A percentile compares a stretch with the other conserved stretches of the same genome.
Conservation (phyloP, 2,797 vertebrate species). For the Linurgus olivaceus region DNA sequence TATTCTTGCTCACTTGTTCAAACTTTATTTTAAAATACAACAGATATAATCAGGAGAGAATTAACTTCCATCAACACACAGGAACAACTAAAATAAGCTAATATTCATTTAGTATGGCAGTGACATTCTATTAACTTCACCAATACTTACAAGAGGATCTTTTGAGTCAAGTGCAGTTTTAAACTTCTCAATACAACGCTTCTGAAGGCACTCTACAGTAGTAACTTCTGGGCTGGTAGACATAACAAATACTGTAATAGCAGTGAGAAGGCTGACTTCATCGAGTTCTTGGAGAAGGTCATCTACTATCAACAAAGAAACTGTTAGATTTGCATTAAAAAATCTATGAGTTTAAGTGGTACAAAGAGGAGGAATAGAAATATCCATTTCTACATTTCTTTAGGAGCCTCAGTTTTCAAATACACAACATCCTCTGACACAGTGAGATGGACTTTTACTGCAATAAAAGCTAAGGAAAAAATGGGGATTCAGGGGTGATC, state of each 20-base stretch:
- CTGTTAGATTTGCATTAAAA: not conserved
- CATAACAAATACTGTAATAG: slow-evolving; percentile 86
- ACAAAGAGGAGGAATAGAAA: not conserved
- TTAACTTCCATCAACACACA: not conserved
- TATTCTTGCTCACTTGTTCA: not conserved
- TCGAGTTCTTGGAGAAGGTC: slow-evolving; percentile 70
- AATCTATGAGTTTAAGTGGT: not conserved
- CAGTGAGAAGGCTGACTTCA: slow-evolving; percentile 83
- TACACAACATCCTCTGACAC: not conserved
- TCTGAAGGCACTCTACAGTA: slow-evolving; percentile 78
- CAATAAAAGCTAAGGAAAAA: not conserved
- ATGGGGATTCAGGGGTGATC: not conserved
- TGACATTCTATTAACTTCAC: not conserved
- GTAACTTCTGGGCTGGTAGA: slow-evolving; percentile 85
- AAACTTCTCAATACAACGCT: slow-evolving; percentile 83
- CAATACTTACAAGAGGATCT: slow-evolving; percentile 82
- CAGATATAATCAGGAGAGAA: not conserved
- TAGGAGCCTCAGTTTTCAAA: not conserved
- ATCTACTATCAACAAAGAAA: slow-evolving; percentile 49
- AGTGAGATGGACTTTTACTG: not conserved
- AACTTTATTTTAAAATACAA: not conserved
- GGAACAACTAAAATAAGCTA: not conserved
- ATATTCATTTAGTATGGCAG: not conserved
- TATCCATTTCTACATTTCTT: accelerated
- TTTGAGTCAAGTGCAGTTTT: slow-evolving; percentile 81